Base-by-base conservation (phyloP, 2,113 vertebrate species). In the Pungitius pungitius region DNA sequence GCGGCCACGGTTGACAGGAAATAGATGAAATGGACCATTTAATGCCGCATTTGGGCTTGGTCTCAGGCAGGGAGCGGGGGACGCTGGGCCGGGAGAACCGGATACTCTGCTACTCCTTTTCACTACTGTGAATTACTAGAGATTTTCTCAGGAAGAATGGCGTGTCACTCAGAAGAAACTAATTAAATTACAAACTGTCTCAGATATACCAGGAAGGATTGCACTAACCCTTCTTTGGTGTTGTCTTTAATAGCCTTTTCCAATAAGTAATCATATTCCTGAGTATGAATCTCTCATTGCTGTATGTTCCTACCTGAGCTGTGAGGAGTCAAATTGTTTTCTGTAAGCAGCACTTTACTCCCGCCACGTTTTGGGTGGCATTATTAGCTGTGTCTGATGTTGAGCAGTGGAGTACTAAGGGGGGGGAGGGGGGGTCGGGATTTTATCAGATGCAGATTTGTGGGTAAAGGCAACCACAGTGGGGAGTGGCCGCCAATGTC, bases 381-480 rank as follows among this genome's bases (percentile, higher is more conserved):
- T 89, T 92, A 93, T 92, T 90, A 89, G 90, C 77, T 56, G 86
- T 62, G 84, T 83, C 82, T 88, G 83, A 84, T 82, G 80, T 80
- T 67, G 84, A 56, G 54, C 72, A 74, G 77, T 49, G 83, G 81
- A 24, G 47, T 27, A 4, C 43, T 24, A 8, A 45, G 68, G 77
- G 74, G 24, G 7, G 85, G 62, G 59, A 55, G n/a, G 20, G 70
- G 82, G 75, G 78, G 3, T 30, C 6, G 73, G 73, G 63, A 22
- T 56, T 80, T 92, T 93, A 94, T 95, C 94, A 93, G 82, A 90
- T 90, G 90, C 90, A 91, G 86, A 92, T 93, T 93, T 93, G 90
- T 90, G 82, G 92, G 82, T 93, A 82, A 87, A 80, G 84, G 79
- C 87, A 86, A 87, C 92, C 91, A 85, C 91, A 63, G 68, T 78